A percentile compares a stretch with the other conserved stretches of the same genome.
These are phyloP conservation scores for Embiotoca jacksoni DNA, from an alignment of 2,113 vertebrate genomes.

Conservation along the genomic window DNA sequence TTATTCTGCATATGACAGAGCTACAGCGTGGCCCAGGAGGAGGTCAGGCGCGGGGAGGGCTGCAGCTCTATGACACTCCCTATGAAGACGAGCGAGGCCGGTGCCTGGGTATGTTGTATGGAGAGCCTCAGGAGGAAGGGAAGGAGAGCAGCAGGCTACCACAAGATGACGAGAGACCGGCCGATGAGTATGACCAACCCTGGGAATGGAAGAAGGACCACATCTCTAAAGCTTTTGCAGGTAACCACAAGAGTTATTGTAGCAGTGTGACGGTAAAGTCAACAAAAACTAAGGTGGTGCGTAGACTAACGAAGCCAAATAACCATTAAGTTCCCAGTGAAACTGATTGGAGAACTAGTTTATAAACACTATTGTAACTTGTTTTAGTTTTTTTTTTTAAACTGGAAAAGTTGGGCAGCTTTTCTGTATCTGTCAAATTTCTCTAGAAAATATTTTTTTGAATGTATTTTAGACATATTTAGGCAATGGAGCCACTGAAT, in stretches of 20 bases:
- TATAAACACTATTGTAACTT: not conserved
- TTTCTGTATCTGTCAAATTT: not conserved
- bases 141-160: constrained; percentile 94
- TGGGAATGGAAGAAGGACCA: constrained; percentile 98
- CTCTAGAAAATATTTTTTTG: not conserved
- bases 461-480: too few relatives aligned
- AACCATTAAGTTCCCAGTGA: not conserved
- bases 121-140: constrained; percentile 85
- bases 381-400: not conserved
- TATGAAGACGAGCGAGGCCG: constrained; percentile 87
- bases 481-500: too few relatives aligned
- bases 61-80: constrained; percentile 95
- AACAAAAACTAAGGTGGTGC: not conserved
- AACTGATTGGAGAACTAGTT: not conserved
- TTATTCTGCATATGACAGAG: constrained; percentile 66
- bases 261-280: not conserved
- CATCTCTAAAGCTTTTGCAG: constrained; percentile 92
- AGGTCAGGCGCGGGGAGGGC: constrained; percentile 57
- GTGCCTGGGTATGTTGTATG: constrained; percentile 67
- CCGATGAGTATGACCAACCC: constrained; percentile 96
- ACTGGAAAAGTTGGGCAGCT: not conserved
- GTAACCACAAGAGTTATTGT: constrained; percentile 71
- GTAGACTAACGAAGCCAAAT: not conserved
- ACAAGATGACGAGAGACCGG: constrained; percentile 95
- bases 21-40: constrained; percentile 79